phyloP scores from a whole-genome alignment of 2,888 invertebrate genomes.

The Drosophila testacea region DNA sequence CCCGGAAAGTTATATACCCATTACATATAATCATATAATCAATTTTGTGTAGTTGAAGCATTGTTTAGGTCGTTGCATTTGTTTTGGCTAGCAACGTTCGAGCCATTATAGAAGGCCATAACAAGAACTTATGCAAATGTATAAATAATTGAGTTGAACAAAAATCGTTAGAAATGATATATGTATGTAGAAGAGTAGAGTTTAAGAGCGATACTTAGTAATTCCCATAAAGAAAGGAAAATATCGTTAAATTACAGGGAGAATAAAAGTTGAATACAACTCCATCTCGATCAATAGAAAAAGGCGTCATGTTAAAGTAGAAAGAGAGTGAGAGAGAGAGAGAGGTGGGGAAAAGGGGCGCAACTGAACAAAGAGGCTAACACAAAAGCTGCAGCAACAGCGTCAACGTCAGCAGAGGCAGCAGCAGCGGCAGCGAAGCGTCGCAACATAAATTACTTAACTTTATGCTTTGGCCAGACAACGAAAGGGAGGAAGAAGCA shows the following conservation, averaged over 20 bases:
- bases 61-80: conserved; percentile 37
- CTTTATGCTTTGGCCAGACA: conserved; percentile 41
- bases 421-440: conserved; percentile 37
- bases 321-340: not conserved
- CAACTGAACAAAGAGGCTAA: conserved; percentile 26
- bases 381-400: conserved; percentile 23
- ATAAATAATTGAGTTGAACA: conserved; percentile 4
- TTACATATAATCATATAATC: conserved; percentile 7
- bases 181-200: not conserved
- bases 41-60: conserved; percentile 1
- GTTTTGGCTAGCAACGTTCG: conserved; percentile 63
- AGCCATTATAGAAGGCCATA: conserved; percentile 6
- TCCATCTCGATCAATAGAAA: not conserved
- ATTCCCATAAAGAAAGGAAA: conserved; percentile 3
- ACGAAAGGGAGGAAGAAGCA: conserved; percentile 4
- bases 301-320: conserved; percentile 7
- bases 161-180: conserved; percentile 2
- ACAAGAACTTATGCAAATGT: conserved; percentile 13
- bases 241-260: not conserved
- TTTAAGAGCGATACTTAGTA: conserved; percentile 10
- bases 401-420: too few species aligned
- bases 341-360: not conserved
- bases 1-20: conserved; percentile 1
- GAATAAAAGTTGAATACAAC: not conserved
- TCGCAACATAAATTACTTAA: conserved; percentile 59